phyloP scores from a whole-genome alignment of 2,888 invertebrate species.

The Epinotia demarniana region DNA sequence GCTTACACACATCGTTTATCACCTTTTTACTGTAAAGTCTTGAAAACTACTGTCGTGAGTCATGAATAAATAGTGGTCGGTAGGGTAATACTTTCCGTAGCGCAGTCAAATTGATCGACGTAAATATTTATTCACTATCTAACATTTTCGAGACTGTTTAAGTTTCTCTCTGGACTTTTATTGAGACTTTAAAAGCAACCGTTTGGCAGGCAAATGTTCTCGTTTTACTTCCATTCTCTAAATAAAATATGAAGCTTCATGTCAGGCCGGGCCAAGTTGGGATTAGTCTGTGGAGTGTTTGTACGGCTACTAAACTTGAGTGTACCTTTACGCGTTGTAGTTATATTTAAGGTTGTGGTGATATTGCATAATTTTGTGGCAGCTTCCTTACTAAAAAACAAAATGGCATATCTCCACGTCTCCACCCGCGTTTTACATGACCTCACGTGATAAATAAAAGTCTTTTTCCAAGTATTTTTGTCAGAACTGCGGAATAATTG shows the following conservation, averaged over 20 bases:
- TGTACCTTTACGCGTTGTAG: background rate
- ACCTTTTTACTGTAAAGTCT: background rate
- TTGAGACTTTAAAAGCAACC: conserved; percentile 37
- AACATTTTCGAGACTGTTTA: conserved; percentile 11
- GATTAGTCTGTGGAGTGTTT: conserved; percentile 11
- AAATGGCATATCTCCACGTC: too few species aligned
- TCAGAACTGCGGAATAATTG: too few species aligned
- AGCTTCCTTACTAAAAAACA: too few species aligned
- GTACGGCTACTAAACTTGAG: background rate
- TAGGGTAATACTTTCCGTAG: background rate
- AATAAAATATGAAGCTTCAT: conserved; percentile 37
- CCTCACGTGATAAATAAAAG: too few species aligned
- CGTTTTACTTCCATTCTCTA: conserved; percentile 34
- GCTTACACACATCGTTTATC: background rate
- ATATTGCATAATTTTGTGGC: background rate
- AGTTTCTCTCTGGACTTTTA: conserved; percentile 23
- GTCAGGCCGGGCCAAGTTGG: conserved; percentile 7
- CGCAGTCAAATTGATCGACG: conserved; percentile 6
- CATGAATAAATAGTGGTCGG: background rate
- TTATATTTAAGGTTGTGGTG: background rate
- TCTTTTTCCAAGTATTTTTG: too few species aligned
- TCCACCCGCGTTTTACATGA: too few species aligned
- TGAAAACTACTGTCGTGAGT: background rate
- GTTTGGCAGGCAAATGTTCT: conserved; percentile 23
- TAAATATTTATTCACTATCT: conserved; percentile 9